Base-by-base conservation (phyloP, 2,888 invertebrate species). In the Xestia sexstrigata region DNA sequence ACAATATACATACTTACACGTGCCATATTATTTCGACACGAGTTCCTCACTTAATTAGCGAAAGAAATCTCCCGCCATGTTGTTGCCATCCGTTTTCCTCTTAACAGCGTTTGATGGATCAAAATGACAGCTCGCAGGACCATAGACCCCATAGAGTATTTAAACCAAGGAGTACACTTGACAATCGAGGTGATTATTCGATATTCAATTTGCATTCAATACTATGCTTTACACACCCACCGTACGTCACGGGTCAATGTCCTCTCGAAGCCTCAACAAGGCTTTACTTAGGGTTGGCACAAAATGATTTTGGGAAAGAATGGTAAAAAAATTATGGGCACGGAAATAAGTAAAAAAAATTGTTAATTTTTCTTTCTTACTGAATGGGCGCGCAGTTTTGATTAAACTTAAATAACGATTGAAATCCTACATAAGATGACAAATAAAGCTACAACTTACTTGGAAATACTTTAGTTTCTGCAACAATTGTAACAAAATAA, bases 201-300 rank as follows among this genome's bases (percentile, higher is more conserved):
- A 84, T 85, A 65, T 82, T 83, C 72, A 49, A 81, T 86, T 88
- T 83, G 80, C 85, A 83, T 88, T 82, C 79, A 78, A 84, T 76
- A 87, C 79, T 83, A 82, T 75, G 70, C 70, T 73, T 80, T 82
- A 87, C 88, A 91, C 90, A 89, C 88, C 90, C 91, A 91, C 90
- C 76, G 74, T 88, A 92, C 92, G 92, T 93, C 93, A 93, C 81
- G 83, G 90, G 84, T 91, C 90, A 89, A 88, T 70, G 88, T 65
- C 84, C 90, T 72, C 55, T 84, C 15, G 87, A 91, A 91, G 83
- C 90, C 89, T 89, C 88, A 88, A 89, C 93, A 89, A 92, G 92
- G 90, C 90, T 91, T 72, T 81, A 3, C 20, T 47, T 81, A 83
- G 85, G 83, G 83, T 35, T 83, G 72, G 7, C 72, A 67, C 23